Evolutionary conservation across 2,797 vertebrate genomes (phyloP).

Genomic region (Gymnoscopelus microlampas): DNA sequence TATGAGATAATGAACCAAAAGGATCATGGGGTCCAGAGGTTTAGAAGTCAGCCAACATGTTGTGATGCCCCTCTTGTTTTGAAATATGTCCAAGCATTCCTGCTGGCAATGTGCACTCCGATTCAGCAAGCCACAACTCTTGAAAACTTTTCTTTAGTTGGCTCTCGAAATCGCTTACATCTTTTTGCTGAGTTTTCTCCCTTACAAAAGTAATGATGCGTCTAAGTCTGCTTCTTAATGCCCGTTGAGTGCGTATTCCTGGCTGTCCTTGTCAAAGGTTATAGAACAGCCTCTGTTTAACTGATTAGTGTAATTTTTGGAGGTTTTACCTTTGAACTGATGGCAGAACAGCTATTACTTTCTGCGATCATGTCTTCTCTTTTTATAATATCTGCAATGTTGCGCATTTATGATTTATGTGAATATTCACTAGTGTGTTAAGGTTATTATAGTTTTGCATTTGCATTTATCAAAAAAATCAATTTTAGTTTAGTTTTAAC

Average conservation of each 20-base stretch:
- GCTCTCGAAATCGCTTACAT: slow-evolving; percentile 22
- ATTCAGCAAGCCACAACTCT: slow-evolving; percentile 43
- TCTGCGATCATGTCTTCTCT: too few species aligned
- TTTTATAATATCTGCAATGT: too few species aligned
- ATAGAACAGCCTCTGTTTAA: not conserved
- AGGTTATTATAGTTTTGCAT: too few species aligned
- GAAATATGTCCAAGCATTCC: slow-evolving; percentile 25
- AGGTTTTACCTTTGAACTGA: not conserved
- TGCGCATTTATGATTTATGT: too few species aligned
- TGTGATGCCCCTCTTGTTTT: slow-evolving; percentile 28
- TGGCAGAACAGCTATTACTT: too few species aligned
- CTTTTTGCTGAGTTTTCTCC: slow-evolving; percentile 36
- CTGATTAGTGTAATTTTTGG: not conserved
- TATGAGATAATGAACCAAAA: not conserved
- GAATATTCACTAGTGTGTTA: too few species aligned
- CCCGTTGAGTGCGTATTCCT: not conserved
- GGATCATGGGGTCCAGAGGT: slow-evolving; percentile 17
- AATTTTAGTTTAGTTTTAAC: too few species aligned
- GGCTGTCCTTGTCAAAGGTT: not conserved
- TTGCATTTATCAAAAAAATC: too few species aligned
- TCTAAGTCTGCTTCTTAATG: not conserved
- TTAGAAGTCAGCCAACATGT: slow-evolving; percentile 60
- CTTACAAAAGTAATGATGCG: not conserved
- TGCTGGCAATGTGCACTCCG: slow-evolving; percentile 44
- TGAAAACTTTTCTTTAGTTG: slow-evolving; percentile 34